These are phyloP conservation scores for Takifugu ocellatus DNA, from an alignment of 2,797 vertebrate species.

Conservation along the genomic window DNA sequence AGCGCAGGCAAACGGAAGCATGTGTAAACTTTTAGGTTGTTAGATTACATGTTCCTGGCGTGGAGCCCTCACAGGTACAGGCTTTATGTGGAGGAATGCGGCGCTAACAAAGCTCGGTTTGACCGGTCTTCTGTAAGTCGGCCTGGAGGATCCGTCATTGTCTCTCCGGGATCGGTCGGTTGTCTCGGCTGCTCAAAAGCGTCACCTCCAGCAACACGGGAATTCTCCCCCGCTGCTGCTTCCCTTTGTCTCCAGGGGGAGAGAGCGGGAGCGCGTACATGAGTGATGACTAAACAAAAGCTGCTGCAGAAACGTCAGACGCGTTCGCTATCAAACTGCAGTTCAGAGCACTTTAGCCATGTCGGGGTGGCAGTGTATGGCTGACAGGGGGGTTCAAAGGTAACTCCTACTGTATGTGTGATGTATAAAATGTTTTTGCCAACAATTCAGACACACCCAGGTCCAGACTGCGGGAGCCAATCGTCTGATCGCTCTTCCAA, in stretches of 20 bases:
- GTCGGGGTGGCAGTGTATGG: background rate
- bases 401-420: background rate
- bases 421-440: no score
- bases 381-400: background rate
- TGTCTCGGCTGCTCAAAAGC: conserved; percentile 57
- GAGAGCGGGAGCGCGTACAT: conserved; percentile 42
- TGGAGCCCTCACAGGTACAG: conserved; percentile 5
- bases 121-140: conserved; percentile 69
- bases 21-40: background rate
- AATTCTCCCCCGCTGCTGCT: conserved; percentile 66
- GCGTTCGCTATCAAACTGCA: conserved; percentile 10
- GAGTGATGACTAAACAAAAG: conserved; percentile 62
- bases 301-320: conserved; percentile 17
- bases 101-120: conserved; percentile 62
- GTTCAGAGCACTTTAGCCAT: conserved; percentile 1
- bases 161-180: conserved; percentile 62
- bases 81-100: conserved; percentile 58
- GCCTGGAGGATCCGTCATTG: conserved; percentile 66
- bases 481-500: no score
- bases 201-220: conserved; percentile 64
- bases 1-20: conserved; percentile 8
- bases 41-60: background rate
- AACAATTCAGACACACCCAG: no score
- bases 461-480: no score
- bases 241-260: conserved; percentile 42